Evolutionary conservation across 1,140 invertebrate genomes (phyloP), one percentile per base, ranked within the genome.

Genomic region (Bombus breviceps): DNA sequence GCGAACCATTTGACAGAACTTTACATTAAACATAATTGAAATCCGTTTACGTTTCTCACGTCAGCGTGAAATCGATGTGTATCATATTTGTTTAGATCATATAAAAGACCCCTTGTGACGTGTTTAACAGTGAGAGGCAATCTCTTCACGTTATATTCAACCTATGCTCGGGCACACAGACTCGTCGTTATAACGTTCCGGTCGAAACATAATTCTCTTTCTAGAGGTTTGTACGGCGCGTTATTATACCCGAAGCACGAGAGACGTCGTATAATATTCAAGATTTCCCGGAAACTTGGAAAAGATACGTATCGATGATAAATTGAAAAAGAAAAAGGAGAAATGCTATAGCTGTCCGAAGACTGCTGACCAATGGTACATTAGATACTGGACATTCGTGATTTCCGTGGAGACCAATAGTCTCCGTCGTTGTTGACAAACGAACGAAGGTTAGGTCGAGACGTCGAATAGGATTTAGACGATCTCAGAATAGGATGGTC

Each of bases 401-500:
- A 89, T 89, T 86, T 83, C 88, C 88, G 85, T 76, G 88, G 85
- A 89, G 85, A 89, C 84, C 87, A 75, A 88, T 72, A 77, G 88
- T 86, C 87, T 83, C 88, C 85, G 82, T 76, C 72, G 85, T 83
- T 89, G 88, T 89, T 89, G 88, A 89, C 88, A 90, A 90, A 90
- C 89, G 88, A 83, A 90, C 80, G 81, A 85, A 85, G 76, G 87
- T 71, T 77, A 83, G 79, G 79, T 90, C 76, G 76, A 90, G 82
- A 90, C 86, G 86, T 90, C 89, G 83, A 90, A 90, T 90, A 88
- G 88, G 88, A 90, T 90, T 90, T 90, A 90, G 88, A 90, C 86
- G 89, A 90, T 90, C 83, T 81, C 64, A 86, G 80, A 85, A 90
- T 86, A 83, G 83, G 89, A 89, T 84, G 85, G 59, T 37, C 81